Evolutionary conservation across 2,113 vertebrate genomes (phyloP).

Genomic region (Spea multiplicata): DNA sequence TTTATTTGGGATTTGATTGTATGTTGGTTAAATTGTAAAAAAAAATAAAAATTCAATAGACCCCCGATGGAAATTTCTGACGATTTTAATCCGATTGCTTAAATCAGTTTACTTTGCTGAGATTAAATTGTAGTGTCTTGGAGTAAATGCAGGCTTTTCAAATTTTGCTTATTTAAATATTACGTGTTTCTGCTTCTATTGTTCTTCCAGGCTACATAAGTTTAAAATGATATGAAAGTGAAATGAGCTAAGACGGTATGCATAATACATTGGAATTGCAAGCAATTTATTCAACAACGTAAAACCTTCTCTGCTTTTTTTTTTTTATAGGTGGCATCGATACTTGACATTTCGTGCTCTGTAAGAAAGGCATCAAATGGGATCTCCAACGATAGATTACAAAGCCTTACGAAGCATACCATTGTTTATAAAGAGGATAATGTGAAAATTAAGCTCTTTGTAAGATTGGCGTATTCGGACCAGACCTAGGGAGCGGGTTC

Average conservation of each 20-base stretch:
- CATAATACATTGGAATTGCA: conserved; percentile 24
- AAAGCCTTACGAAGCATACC: neutral
- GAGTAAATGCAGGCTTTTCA: neutral
- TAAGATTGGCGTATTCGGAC: too few species aligned
- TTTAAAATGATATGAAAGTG: conserved; percentile 29
- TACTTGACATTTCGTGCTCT: neutral
- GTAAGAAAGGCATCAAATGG: neutral
- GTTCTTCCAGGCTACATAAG: conserved; percentile 11
- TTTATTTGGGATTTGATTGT: too few species aligned
- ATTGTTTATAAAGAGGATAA: neutral
- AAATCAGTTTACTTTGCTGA: conserved; percentile 8
- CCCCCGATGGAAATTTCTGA: neutral
- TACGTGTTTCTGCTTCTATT: conserved; percentile 15
- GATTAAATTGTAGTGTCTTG: conserved; percentile 15
- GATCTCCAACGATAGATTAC: neutral
- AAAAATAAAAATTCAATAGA: neutral
- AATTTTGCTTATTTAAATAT: conserved; percentile 15
- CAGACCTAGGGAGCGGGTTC: too few species aligned
- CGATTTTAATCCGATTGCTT: conserved; percentile 21
- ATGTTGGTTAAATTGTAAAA: too few species aligned
- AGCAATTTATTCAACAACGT: conserved; percentile 11
- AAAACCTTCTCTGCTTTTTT: conserved; percentile 12
- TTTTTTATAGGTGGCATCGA: conserved; percentile 22
- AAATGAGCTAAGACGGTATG: conserved; percentile 30
- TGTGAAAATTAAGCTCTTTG: neutral